Evolutionary conservation across 2,797 vertebrate species (phyloP).

Genomic region (Sylvilagus floridanus): DNA sequence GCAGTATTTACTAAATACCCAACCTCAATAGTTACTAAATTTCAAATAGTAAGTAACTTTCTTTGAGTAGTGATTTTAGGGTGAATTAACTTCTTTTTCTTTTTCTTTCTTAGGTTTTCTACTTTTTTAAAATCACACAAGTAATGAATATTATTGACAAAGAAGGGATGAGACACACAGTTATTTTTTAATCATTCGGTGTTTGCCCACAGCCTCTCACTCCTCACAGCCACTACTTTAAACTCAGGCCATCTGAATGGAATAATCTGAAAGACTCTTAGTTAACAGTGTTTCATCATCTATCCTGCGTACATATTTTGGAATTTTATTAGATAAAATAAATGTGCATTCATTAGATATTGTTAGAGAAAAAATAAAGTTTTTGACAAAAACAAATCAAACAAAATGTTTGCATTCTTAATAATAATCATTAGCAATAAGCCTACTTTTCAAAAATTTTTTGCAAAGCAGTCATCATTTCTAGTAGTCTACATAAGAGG

Average conservation of each 20-base stretch:
- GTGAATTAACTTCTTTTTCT: background rate
- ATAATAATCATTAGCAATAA: constrained; percentile 56
- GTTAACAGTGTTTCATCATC: background rate
- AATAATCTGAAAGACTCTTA: constrained; percentile 7
- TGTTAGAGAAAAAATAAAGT: constrained; percentile 20
- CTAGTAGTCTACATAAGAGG: background rate
- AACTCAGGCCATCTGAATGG: background rate
- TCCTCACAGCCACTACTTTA: constrained; percentile 9
- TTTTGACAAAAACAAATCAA: background rate
- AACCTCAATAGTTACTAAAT: no score
- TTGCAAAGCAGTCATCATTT: background rate
- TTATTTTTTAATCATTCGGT: constrained; percentile 22
- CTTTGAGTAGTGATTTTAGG: background rate
- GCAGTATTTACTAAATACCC: background rate
- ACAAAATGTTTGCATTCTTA: constrained; percentile 57
- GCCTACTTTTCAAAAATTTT: background rate
- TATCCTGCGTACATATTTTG: background rate
- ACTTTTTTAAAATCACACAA: background rate
- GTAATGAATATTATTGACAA: no score
- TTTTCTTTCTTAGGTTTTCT: background rate
- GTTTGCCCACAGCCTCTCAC: background rate
- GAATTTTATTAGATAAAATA: constrained; percentile 36
- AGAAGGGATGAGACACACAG: background rate
- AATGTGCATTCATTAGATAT: background rate
- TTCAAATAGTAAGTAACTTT: background rate